Evolutionary conservation across 1,140 invertebrate genomes (phyloP).

Genomic region (Panagrolaimus sp.): DNA sequence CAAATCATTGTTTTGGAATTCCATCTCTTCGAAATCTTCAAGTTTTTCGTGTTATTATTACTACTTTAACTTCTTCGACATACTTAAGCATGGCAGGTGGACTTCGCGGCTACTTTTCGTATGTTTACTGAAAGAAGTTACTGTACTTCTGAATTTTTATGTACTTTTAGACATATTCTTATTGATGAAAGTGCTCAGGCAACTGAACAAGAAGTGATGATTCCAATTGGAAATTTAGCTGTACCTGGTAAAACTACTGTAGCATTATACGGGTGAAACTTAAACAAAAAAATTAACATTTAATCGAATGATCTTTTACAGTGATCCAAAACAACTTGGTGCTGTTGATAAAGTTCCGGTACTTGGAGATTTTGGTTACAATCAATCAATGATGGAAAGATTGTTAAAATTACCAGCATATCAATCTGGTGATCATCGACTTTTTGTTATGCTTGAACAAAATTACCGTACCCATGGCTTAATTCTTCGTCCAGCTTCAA

Average conservation of each 20-base stretch:
- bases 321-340: too few relatives aligned
- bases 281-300: too few relatives aligned
- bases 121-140: not conserved
- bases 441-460: slow-evolving; percentile 9
- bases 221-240: slow-evolving; percentile 8
- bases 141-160: not conserved
- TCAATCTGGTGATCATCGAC: not conserved
- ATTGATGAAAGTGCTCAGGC: not conserved
- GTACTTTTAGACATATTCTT: not conserved
- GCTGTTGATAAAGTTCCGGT: not conserved
- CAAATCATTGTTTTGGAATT: not conserved
- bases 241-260: not conserved
- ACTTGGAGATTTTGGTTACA: not conserved
- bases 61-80: not conserved
- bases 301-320: too few relatives aligned
- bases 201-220: not conserved
- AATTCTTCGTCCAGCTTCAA: not conserved
- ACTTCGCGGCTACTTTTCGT: not conserved
- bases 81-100: slow-evolving; percentile 12
- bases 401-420: not conserved
- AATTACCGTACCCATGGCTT: slow-evolving; percentile 7
- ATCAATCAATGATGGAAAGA: not conserved
- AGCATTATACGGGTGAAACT: not conserved
- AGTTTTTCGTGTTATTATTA: slow-evolving; percentile 8
- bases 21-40: slow-evolving; percentile 5